Percentiles rank a stretch among this genome's conserved stretches.
Conservation (phyloP, 2,888 invertebrate species). For the Isotomurus palustris region DNA sequence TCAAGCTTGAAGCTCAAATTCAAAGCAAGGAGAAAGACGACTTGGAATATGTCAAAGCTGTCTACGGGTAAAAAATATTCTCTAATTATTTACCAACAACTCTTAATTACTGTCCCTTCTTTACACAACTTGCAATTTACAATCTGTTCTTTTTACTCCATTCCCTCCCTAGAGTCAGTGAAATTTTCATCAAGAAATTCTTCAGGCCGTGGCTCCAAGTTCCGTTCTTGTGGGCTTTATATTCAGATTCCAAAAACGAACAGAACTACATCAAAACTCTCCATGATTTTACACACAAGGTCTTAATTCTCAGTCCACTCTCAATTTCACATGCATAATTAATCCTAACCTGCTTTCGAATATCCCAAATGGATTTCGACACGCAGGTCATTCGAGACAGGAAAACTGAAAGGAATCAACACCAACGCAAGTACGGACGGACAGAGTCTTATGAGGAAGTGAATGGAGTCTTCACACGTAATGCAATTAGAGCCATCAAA, state of each 20-base stretch:
- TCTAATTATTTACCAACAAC: no score
- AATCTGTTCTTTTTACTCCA: no score
- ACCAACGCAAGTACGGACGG: no score
- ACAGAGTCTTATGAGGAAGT: no score
- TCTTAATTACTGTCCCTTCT: no score
- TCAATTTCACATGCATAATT: no score
- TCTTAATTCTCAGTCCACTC: not conserved
- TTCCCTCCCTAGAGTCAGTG: slow-evolving; percentile 20
- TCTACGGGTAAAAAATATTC: slow-evolving; percentile 66
- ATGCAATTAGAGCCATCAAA: no score
- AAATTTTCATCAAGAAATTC: slow-evolving; percentile 17
- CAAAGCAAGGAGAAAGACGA: slow-evolving; percentile 58
- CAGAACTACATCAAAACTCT: slow-evolving; percentile 16
- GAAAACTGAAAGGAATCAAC: slow-evolving; percentile 2
- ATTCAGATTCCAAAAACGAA: slow-evolving; percentile 8
- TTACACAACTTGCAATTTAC: no score
- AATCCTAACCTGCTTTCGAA: no score
- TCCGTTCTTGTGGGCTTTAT: slow-evolving; percentile 16
- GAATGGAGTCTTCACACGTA: no score
- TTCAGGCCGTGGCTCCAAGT: slow-evolving; percentile 21
- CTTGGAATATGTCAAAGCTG: slow-evolving; percentile 70
- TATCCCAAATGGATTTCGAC: no score
- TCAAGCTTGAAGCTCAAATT: slow-evolving; percentile 66
- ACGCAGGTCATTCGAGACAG: slow-evolving; percentile 12
- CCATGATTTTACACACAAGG: slow-evolving; percentile 27